A percentile compares a stretch with the other conserved stretches of the same genome.
These are phyloP conservation scores for Antedon mediterranea DNA, from an alignment of 53 echinoderm and acorn worm genomes.

Conservation along the genomic window DNA sequence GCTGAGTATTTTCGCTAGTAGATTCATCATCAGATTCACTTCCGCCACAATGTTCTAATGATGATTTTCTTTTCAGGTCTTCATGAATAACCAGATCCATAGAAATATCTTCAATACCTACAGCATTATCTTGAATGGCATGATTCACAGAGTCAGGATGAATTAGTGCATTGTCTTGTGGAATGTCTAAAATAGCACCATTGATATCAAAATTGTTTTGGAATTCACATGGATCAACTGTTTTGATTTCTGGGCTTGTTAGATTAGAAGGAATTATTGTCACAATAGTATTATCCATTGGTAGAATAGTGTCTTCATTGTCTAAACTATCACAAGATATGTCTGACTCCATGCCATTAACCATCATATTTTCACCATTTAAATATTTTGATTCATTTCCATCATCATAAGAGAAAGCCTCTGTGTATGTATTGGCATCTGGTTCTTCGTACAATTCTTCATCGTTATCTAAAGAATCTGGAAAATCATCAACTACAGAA, in stretches of 20 bases:
- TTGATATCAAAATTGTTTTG: too few relatives aligned
- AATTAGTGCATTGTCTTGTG: too few relatives aligned
- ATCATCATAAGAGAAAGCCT: not conserved
- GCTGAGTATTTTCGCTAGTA: not conserved
- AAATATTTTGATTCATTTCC: not conserved
- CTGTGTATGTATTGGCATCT: not conserved
- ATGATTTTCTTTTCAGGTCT: not conserved
- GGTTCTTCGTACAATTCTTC: not conserved
- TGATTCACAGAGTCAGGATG: too few relatives aligned
- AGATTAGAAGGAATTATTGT: too few relatives aligned
- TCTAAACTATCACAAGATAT: not conserved
- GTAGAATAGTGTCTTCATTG: not conserved
- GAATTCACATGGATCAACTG: too few relatives aligned
- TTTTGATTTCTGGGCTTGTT: too few relatives aligned
- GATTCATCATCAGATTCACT: not conserved
- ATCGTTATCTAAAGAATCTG: constrained; percentile 19
- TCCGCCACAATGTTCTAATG: not conserved
- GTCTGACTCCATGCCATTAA: not conserved
- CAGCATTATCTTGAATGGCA: not conserved
- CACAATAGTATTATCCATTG: not conserved
- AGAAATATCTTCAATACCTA: not conserved
- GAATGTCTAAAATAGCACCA: too few relatives aligned
- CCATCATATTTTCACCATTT: not conserved
- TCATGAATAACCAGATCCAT: not conserved
- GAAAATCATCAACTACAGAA: constrained; percentile 31